phyloP scores from a whole-genome alignment of 2,888 invertebrate genomes.

The Xylota segnis region DNA sequence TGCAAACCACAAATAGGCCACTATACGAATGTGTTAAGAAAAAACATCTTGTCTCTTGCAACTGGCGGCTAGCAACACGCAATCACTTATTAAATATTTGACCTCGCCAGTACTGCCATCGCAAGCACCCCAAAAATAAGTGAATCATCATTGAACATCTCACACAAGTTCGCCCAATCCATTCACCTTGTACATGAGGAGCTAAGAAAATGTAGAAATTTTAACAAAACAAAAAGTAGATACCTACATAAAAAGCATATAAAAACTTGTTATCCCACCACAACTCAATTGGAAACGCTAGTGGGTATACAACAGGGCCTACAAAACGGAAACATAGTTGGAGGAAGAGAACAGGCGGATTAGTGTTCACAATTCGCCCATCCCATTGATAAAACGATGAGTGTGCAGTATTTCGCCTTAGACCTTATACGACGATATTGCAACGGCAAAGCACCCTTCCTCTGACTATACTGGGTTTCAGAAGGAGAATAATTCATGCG shows the following conservation, averaged over 20 bases:
- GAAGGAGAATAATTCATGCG: slow-evolving; percentile 48
- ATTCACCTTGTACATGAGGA: slow-evolving; percentile 32
- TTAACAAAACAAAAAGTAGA: slow-evolving; percentile 24
- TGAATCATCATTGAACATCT: slow-evolving; percentile 56
- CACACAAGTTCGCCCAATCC: slow-evolving; percentile 36
- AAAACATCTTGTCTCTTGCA: slow-evolving; percentile 21
- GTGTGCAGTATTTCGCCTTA: slow-evolving; percentile 58
- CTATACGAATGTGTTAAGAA: slow-evolving; percentile 18
- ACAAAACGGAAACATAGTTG: slow-evolving; percentile 63
- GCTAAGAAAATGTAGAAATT: slow-evolving; percentile 20
- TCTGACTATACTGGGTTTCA: slow-evolving; percentile 26
- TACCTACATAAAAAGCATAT: slow-evolving; percentile 15
- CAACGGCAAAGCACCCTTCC: slow-evolving; percentile 39
- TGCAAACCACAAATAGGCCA: slow-evolving; percentile 59
- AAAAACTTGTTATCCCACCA: slow-evolving; percentile 72
- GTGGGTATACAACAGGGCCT: slow-evolving; percentile 45
- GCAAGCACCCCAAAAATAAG: slow-evolving; percentile 36
- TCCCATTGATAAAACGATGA: slow-evolving; percentile 73
- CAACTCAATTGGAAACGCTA: slow-evolving; percentile 53
- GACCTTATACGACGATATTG: slow-evolving; percentile 48
- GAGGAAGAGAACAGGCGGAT: slow-evolving; percentile 54
- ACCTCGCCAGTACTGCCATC: slow-evolving; percentile 17
- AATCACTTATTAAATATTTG: slow-evolving; percentile 26
- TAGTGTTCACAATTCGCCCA: slow-evolving; percentile 62
- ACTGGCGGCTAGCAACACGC: slow-evolving; percentile 53